A percentile compares a stretch with the other conserved stretches of the same genome.
Evolutionary conservation across 1,140 invertebrate genomes (phyloP).

Genomic region (Plutomurus gul): DNA sequence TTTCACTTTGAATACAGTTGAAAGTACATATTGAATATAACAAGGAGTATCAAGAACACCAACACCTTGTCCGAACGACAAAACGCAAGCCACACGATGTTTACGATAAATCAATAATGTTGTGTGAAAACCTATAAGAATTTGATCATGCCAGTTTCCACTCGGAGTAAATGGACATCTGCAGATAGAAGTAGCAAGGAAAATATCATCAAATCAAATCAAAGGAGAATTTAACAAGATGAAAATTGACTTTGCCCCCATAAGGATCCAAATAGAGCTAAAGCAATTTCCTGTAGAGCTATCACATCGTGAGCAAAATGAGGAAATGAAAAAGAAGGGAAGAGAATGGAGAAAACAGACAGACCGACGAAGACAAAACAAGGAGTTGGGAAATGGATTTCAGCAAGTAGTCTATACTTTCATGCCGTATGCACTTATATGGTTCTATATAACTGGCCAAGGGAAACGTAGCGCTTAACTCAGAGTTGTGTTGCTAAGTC

Average conservation of each 20-base stretch:
- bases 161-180: not conserved
- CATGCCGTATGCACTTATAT: too few species aligned
- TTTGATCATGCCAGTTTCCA: not conserved
- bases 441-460: too few species aligned
- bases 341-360: not conserved
- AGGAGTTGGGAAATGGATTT: constrained; percentile 7
- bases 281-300: not conserved
- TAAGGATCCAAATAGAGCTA: constrained; percentile 12
- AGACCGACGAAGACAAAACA: not conserved
- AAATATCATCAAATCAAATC: constrained; percentile 4
- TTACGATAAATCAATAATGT: constrained; percentile 4
- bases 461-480: too few species aligned
- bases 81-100: too few species aligned
- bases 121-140: not conserved
- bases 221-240: constrained; percentile 24
- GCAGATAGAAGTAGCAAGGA: not conserved
- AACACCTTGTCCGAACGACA: too few species aligned
- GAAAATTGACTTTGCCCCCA: constrained; percentile 1
- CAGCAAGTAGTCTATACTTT: not conserved
- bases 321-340: not conserved
- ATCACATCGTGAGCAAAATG: not conserved
- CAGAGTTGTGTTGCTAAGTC: not conserved
- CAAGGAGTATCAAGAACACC: too few species aligned
- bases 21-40: too few species aligned
- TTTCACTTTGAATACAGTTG: too few species aligned